Conservation (phyloP, 2,888 invertebrate species). For the Meteorus cinctellus region DNA sequence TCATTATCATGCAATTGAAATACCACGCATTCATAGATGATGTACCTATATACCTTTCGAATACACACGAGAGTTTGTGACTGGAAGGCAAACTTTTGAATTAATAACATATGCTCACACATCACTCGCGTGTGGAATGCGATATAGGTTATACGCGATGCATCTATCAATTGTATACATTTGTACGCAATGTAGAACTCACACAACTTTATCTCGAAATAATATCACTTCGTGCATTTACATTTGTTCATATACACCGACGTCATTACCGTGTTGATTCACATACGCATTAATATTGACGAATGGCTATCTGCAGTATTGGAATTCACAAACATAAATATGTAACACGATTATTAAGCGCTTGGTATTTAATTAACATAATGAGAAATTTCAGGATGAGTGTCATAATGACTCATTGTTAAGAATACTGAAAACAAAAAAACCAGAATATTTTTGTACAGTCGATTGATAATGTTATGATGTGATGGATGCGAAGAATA, state of each 20-base stretch:
- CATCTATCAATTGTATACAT: neutral
- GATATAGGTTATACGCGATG: neutral
- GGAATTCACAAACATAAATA: neutral
- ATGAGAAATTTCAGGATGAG: neutral
- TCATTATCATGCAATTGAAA: slow-evolving; percentile 9
- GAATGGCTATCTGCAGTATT: neutral
- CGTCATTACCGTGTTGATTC: neutral
- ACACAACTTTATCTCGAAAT: neutral
- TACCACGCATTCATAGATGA: neutral
- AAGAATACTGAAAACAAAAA: neutral
- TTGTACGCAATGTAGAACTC: neutral
- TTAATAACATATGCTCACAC: neutral
- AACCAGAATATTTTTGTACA: too few species aligned
- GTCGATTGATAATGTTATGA: too few species aligned
- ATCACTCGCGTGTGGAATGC: neutral
- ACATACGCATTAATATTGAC: neutral
- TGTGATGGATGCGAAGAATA: too few species aligned
- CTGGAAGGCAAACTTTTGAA: neutral
- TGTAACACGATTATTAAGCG: neutral
- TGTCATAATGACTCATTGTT: neutral
- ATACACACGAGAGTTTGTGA: slow-evolving; percentile 5
- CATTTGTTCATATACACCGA: neutral
- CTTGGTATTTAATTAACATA: neutral
- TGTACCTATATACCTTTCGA: neutral
- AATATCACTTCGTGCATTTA: slow-evolving; percentile 1